These are phyloP conservation scores for Aporrectodea caliginosa DNA, from an alignment of 1,140 invertebrate genomes.

Conservation along the genomic window DNA sequence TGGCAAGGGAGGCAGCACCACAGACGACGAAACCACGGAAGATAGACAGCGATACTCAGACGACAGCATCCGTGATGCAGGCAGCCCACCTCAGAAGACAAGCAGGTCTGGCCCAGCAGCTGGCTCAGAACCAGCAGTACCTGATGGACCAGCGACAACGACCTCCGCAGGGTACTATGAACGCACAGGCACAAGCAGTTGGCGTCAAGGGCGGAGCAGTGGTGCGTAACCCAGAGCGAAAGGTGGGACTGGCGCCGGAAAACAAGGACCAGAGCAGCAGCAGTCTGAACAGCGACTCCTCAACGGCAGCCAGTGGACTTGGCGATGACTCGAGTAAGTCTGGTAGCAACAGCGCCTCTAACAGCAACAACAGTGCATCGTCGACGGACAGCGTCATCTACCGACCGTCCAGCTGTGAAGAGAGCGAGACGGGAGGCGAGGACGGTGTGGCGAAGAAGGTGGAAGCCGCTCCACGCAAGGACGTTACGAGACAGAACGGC, in stretches of 20 bases:
- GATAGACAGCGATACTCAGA: neutral
- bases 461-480: neutral
- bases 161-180: neutral
- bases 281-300: neutral
- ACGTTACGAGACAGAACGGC: neutral
- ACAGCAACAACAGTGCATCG: constrained; percentile 41
- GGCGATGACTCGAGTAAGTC: neutral
- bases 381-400: constrained; percentile 48
- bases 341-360: constrained; percentile 27
- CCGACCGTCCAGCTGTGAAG: constrained; percentile 39
- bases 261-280: neutral
- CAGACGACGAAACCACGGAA: neutral
- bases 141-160: neutral
- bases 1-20: neutral
- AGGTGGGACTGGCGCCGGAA: no score
- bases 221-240: neutral
- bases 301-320: neutral
- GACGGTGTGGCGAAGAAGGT: neutral
- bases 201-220: neutral
- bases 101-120: neutral
- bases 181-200: no score
- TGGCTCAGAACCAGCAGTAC: neutral
- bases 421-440: constrained; percentile 3
- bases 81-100: neutral
- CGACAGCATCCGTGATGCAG: neutral